phyloP scores from a whole-genome alignment of 2,888 invertebrate genomes.

The Julus scanicus region DNA sequence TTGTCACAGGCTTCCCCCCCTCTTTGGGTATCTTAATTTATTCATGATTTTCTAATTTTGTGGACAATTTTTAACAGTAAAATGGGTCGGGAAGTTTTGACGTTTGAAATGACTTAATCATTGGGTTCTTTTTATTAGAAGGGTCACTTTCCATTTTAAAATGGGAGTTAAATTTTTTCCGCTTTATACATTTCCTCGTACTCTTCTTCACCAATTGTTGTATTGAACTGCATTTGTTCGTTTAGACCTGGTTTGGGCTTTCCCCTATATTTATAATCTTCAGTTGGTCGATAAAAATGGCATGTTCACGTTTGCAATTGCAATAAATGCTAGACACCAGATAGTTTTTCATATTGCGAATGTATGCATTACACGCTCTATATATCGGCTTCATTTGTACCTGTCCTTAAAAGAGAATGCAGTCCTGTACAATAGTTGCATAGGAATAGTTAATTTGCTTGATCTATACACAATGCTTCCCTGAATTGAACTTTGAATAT shows the following conservation, averaged over 20 bases:
- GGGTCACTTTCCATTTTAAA: neutral
- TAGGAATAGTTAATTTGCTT: conserved; percentile 41
- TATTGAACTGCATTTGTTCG: conserved; percentile 43
- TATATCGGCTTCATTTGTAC: neutral
- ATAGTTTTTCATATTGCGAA: conserved; percentile 44
- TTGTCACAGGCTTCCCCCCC: neutral
- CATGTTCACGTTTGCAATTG: conserved; percentile 47
- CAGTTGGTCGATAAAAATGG: conserved; percentile 8
- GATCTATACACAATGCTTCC: conserved; percentile 12
- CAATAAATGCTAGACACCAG: conserved; percentile 7
- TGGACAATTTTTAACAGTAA: neutral
- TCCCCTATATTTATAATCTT: neutral
- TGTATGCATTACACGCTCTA: conserved; percentile 25
- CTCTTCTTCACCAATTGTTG: conserved; percentile 14
- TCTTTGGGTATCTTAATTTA: neutral
- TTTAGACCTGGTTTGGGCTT: conserved; percentile 17
- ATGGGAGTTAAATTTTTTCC: neutral
- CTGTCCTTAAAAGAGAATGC: conserved; percentile 25
- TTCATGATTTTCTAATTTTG: neutral
- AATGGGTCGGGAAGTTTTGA: neutral
- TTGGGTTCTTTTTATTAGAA: conserved; percentile 3
- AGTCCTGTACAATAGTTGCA: conserved; percentile 39
- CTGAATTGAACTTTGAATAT: conserved; percentile 45
- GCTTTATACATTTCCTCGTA: neutral
- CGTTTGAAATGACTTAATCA: neutral